These are phyloP conservation scores for Pempheris klunzingeri DNA, from an alignment of 2,797 vertebrate genomes.

Conservation along the genomic window DNA sequence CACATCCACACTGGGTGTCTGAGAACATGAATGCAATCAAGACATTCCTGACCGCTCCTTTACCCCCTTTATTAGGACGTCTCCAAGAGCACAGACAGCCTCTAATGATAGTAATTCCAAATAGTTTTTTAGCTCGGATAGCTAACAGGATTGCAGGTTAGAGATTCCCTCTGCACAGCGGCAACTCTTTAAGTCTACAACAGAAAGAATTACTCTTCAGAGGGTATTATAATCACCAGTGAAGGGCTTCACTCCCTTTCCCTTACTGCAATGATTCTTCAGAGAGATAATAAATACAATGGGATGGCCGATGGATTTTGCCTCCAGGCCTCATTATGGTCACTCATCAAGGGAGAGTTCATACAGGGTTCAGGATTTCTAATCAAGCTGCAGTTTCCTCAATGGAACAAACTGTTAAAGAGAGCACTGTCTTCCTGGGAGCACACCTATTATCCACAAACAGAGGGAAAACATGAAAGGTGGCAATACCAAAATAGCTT, in stretches of 20 bases:
- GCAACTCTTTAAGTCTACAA: conserved; percentile 23
- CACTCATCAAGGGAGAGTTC: conserved; percentile 25
- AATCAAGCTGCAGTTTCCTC: conserved; percentile 29
- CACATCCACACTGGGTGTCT: conserved; percentile 1
- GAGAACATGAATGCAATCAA: conserved; percentile 25
- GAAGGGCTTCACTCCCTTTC: conserved; percentile 19
- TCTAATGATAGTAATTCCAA: conserved; percentile 43
- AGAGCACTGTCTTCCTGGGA: conserved; percentile 6
- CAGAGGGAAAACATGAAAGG: conserved; percentile 3
- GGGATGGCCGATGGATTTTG: conserved; percentile 33
- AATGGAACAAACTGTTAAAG: not conserved
- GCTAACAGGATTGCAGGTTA: conserved; percentile 53
- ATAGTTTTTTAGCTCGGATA: conserved; percentile 38
- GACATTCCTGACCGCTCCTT: conserved; percentile 22
- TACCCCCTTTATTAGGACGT: conserved; percentile 41
- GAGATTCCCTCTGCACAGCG: conserved; percentile 16
- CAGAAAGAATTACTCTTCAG: conserved; percentile 45
- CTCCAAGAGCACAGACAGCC: conserved; percentile 33
- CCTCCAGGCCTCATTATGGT: conserved; percentile 30
- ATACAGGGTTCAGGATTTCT: conserved; percentile 33
- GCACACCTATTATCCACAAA: conserved; percentile 1
- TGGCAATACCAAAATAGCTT: conserved; percentile 1
- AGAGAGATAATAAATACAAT: conserved; percentile 43
- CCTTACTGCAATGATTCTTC: conserved; percentile 30
- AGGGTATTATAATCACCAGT: conserved; percentile 26